phyloP scores from a whole-genome alignment of 2,888 invertebrate genomes.

The Hesperia comma region DNA sequence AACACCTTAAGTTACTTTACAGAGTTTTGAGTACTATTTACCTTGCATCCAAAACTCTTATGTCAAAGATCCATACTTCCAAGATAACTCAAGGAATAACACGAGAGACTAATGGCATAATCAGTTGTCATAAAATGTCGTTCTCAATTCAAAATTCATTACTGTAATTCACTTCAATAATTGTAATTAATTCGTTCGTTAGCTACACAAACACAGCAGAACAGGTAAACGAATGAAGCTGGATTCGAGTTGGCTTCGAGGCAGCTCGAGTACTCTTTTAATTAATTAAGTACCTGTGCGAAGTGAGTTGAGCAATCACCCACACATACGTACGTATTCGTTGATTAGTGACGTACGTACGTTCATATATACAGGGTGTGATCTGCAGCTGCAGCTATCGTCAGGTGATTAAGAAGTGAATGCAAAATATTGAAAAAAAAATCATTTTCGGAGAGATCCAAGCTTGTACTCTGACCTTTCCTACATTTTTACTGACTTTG shows the following conservation, averaged over 20 bases:
- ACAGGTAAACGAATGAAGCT: slow-evolving; percentile 66
- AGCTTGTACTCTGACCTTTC: too few species aligned
- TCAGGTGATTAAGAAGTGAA: neutral
- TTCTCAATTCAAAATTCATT: slow-evolving; percentile 6
- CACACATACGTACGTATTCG: slow-evolving; percentile 51
- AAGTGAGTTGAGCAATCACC: slow-evolving; percentile 60
- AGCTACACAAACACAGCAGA: slow-evolving; percentile 66
- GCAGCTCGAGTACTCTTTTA: slow-evolving; percentile 71
- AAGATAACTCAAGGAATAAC: too few species aligned
- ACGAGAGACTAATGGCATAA: neutral
- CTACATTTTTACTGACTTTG: too few species aligned
- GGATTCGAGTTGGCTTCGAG: slow-evolving; percentile 52
- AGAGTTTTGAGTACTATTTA: too few species aligned
- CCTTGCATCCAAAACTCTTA: too few species aligned
- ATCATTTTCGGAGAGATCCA: too few species aligned
- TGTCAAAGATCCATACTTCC: too few species aligned
- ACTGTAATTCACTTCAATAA: slow-evolving; percentile 45
- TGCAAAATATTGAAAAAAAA: neutral
- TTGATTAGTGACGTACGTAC: slow-evolving; percentile 55
- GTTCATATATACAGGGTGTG: neutral
- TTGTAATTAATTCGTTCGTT: slow-evolving; percentile 71
- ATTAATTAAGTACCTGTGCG: slow-evolving; percentile 73
- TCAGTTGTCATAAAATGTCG: neutral
- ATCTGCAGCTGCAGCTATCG: neutral
- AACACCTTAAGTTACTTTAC: too few species aligned